phyloP scores from a whole-genome alignment of 2,797 vertebrate species.

The Aythya fuligula region DNA sequence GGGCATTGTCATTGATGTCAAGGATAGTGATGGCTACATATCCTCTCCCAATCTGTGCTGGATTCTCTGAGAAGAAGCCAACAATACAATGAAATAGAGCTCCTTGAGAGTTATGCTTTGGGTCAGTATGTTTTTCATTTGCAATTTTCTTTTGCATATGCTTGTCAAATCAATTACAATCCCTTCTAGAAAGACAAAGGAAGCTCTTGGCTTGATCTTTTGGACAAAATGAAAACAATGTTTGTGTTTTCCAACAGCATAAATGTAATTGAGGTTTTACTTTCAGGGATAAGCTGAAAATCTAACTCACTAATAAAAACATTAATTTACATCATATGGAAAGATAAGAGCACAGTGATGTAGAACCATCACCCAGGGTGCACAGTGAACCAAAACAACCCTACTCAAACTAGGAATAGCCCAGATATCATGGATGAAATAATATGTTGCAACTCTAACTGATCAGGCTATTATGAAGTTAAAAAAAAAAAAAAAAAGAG shows the following conservation, averaged over 20 bases:
- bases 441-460: neutral
- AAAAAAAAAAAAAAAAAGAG: neutral
- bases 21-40: slow-evolving; percentile 88
- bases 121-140: neutral
- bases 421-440: neutral
- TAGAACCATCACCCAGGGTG: neutral
- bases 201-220: neutral
- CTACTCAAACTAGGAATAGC: accelerated
- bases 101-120: neutral
- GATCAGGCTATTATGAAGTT: neutral
- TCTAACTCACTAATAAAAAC: neutral
- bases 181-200: neutral
- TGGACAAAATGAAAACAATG: neutral
- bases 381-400: neutral
- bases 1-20: slow-evolving; percentile 96
- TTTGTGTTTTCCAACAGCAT: neutral
- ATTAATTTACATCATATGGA: neutral
- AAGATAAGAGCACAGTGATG: neutral
- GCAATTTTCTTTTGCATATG: neutral
- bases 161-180: neutral
- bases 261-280: neutral
- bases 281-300: neutral
- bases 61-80: slow-evolving; percentile 84
- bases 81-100: neutral
- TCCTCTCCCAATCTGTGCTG: slow-evolving; percentile 91